Percentiles rank a stretch among this genome's conserved stretches.
Conservation (phyloP, 2,113 vertebrate genomes). For the Notothenia rossii region DNA sequence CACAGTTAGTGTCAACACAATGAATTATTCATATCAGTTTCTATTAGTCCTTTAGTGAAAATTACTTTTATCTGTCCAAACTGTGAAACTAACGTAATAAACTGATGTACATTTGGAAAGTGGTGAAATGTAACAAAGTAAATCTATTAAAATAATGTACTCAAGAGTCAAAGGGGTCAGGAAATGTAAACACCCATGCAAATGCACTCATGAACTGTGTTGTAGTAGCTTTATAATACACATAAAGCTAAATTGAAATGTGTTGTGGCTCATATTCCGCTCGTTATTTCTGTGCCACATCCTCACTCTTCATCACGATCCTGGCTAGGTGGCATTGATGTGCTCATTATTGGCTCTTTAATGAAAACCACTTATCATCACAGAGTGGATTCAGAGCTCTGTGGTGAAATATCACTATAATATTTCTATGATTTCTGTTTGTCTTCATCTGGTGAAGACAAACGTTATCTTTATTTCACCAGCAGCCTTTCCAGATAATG, state of each 20-base stretch:
- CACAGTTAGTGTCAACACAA: neutral
- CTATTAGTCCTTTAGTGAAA: neutral
- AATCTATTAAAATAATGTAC: too few relatives aligned
- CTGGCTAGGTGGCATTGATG: conserved; percentile 29
- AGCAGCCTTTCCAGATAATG: neutral
- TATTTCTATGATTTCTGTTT: conserved; percentile 2
- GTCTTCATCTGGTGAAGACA: neutral
- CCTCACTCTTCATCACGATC: neutral
- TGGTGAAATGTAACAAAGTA: too few relatives aligned
- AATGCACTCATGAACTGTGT: conserved; percentile 8
- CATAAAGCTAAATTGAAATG: conserved; percentile 25
- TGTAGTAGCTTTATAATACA: neutral
- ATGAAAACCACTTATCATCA: conserved; percentile 6
- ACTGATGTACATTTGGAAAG: too few relatives aligned
- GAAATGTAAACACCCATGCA: neutral
- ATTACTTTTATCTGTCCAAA: neutral
- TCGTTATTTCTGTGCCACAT: neutral
- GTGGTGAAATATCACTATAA: conserved; percentile 6
- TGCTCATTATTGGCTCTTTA: neutral
- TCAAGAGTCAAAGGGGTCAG: neutral
- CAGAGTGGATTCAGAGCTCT: neutral
- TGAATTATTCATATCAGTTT: neutral
- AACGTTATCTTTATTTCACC: neutral
- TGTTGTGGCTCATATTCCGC: conserved; percentile 17
- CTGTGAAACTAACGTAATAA: neutral